phyloP scores from a whole-genome alignment of 2,113 vertebrate species.

The Hippoglossus stenolepis region DNA sequence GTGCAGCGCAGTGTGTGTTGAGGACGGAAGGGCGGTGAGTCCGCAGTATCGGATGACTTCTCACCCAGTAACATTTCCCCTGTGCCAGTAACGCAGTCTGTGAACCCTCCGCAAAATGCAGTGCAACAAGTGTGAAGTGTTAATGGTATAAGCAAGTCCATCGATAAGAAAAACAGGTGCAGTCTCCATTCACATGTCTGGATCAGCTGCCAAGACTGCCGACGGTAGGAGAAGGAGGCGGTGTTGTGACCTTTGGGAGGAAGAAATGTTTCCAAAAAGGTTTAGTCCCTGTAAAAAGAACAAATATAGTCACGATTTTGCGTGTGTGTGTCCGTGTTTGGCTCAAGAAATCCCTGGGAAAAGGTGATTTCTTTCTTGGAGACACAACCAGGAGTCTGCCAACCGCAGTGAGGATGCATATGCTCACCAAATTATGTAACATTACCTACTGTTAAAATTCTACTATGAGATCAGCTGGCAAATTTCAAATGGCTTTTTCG shows the following conservation, averaged over 20 bases:
- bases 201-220: slow-evolving; percentile 31
- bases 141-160: slow-evolving; percentile 58
- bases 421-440: slow-evolving; percentile 68
- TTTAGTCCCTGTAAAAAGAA: slow-evolving; percentile 32
- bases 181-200: slow-evolving; percentile 49
- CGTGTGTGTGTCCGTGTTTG: slow-evolving; percentile 22
- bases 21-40: slow-evolving; percentile 40
- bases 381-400: slow-evolving; percentile 25
- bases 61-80: slow-evolving; percentile 55
- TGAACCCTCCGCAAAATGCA: slow-evolving; percentile 41
- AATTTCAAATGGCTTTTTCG: slow-evolving; percentile 31
- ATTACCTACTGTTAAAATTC: slow-evolving; percentile 48
- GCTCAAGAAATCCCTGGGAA: slow-evolving; percentile 24
- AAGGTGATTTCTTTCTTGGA: neutral
- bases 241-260: slow-evolving; percentile 27
- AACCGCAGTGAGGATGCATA: slow-evolving; percentile 40
- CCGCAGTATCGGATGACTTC: slow-evolving; percentile 58
- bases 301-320: neutral
- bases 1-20: slow-evolving; percentile 44
- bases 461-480: slow-evolving; percentile 46
- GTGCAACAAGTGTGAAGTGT: slow-evolving; percentile 58
- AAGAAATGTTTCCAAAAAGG: slow-evolving; percentile 39
- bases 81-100: slow-evolving; percentile 60
- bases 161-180: slow-evolving; percentile 69
- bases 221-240: slow-evolving; percentile 33